Percentiles rank a stretch among this genome's conserved stretches.
Evolutionary conservation across 2,888 invertebrate genomes (phyloP).

Genomic region (Ectemnius cavifrons): DNA sequence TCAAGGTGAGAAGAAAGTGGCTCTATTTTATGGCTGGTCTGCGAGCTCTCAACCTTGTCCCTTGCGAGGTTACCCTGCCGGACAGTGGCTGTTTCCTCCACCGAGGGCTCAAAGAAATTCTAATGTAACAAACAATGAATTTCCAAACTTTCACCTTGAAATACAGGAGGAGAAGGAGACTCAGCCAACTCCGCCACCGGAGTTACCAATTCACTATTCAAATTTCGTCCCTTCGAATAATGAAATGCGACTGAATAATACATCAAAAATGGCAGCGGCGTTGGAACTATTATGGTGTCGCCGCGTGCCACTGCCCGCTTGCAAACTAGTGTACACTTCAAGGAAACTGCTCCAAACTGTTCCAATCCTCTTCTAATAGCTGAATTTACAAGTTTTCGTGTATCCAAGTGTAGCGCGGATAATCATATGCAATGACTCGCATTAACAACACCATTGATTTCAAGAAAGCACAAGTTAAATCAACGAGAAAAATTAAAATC

Average conservation of each 20-base stretch:
- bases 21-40: constrained; percentile 27
- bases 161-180: neutral
- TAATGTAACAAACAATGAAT: constrained; percentile 29
- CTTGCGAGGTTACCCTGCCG: constrained; percentile 6
- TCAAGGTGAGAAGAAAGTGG: constrained; percentile 42
- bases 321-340: no score
- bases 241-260: constrained; percentile 3
- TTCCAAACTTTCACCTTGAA: constrained; percentile 23
- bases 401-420: no score
- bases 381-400: no score
- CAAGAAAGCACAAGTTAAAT: neutral
- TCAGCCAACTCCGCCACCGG: neutral
- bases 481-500: constrained; percentile 17
- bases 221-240: constrained; percentile 5
- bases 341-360: no score
- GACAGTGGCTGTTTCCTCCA: neutral
- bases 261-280: constrained; percentile 3
- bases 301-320: no score
- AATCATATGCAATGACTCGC: no score
- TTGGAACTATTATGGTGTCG: neutral
- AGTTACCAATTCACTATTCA: constrained; percentile 5
- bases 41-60: constrained; percentile 13
- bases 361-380: no score
- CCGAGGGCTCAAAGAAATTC: constrained; percentile 8
- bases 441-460: neutral